Evolutionary conservation across 2,888 invertebrate species (phyloP).

Genomic region (Cantharis rufa): DNA sequence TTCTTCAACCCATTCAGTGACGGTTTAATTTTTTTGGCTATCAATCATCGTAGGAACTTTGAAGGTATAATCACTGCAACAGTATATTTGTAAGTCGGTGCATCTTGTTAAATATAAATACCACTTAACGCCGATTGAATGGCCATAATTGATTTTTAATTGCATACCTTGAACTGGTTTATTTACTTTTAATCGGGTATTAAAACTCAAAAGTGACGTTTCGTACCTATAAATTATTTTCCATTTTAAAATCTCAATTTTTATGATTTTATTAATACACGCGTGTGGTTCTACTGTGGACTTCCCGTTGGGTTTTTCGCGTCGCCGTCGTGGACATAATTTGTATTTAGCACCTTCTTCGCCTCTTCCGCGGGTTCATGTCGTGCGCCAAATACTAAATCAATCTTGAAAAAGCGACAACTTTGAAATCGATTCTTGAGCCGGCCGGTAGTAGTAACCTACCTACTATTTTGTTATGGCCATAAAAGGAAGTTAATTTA

Average conservation of each 20-base stretch:
- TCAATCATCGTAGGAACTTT: neutral
- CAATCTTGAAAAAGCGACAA: neutral
- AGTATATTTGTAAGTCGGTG: neutral
- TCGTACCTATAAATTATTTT: neutral
- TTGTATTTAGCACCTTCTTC: neutral
- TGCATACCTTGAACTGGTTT: neutral
- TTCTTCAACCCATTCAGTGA: no score
- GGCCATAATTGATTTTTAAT: neutral
- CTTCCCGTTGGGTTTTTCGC: neutral
- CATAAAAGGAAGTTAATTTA: conserved; percentile 13
- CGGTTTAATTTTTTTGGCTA: neutral
- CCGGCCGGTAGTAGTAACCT: neutral
- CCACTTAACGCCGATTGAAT: neutral
- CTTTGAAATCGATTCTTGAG: neutral
- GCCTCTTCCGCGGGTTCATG: neutral
- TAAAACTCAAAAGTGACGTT: neutral
- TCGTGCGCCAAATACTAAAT: neutral
- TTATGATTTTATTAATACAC: neutral
- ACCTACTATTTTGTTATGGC: neutral
- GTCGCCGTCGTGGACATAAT: neutral
- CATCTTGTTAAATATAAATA: neutral
- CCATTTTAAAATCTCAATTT: neutral
- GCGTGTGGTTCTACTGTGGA: neutral
- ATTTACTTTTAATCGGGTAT: neutral
- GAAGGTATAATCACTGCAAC: neutral